Percentiles rank a stretch among this genome's conserved stretches.
Evolutionary conservation across 2,797 vertebrate species (phyloP).

Genomic region (Melanogrammus aeglefinus): DNA sequence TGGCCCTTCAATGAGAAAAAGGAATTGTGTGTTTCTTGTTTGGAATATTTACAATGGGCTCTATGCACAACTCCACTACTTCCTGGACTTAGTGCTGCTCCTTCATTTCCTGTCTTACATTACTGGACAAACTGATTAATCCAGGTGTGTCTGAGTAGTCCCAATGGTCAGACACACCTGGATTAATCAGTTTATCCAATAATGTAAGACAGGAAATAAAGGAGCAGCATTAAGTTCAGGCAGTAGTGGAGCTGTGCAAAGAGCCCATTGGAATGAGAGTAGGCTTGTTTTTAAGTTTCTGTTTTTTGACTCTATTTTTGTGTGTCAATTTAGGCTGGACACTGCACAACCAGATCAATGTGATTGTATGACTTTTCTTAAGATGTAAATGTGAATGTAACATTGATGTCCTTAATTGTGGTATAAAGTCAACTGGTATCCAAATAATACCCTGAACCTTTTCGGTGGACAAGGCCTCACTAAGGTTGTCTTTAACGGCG

Average conservation of each 20-base stretch:
- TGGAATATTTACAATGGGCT: too few relatives aligned
- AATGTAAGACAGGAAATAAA: too few relatives aligned
- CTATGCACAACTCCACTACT: too few relatives aligned
- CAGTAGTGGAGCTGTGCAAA: too few relatives aligned
- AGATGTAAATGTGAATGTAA: conserved; percentile 2
- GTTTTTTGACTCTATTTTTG: not conserved
- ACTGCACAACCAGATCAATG: not conserved
- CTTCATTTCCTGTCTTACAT: too few relatives aligned
- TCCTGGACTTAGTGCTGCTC: too few relatives aligned
- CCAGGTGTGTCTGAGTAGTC: too few relatives aligned
- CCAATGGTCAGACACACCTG: too few relatives aligned
- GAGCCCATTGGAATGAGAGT: not conserved
- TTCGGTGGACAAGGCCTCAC: not conserved
- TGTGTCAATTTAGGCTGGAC: not conserved
- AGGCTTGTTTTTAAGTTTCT: not conserved
- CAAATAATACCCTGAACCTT: not conserved
- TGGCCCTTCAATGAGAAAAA: not conserved
- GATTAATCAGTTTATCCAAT: too few relatives aligned
- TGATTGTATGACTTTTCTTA: conserved; percentile 2
- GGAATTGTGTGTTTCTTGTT: not conserved
- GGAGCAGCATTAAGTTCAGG: too few relatives aligned
- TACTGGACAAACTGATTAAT: too few relatives aligned
- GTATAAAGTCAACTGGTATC: not conserved
- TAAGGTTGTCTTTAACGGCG: not conserved
- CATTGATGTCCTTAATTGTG: not conserved